Conservation (phyloP, 1,140 invertebrate genomes). For the Saxidomus purpurata region DNA sequence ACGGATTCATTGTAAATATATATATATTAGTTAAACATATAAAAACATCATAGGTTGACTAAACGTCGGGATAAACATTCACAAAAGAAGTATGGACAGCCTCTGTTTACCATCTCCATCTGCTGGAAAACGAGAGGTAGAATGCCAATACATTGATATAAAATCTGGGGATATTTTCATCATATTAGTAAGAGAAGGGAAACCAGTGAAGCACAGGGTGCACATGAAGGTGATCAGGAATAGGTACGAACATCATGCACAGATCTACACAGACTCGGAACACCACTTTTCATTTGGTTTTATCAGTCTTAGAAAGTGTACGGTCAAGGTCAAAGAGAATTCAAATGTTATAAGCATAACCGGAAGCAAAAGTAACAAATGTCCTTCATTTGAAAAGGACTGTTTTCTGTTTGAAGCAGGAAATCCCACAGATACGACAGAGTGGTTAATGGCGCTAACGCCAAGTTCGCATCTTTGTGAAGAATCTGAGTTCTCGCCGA, state of each 20-base stretch:
- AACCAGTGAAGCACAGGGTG: not conserved
- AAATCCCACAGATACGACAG: not conserved
- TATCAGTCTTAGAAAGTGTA: not conserved
- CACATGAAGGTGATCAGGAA: conserved; percentile 30
- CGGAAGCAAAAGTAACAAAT: not conserved
- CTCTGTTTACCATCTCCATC: not conserved
- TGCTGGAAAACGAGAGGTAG: not conserved
- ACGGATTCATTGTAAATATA: too few species aligned
- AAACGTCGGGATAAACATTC: too few species aligned
- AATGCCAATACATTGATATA: not conserved
- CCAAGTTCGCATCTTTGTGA: not conserved
- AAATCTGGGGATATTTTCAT: conserved; percentile 14
- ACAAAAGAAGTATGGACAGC: too few species aligned
- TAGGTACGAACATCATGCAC: not conserved
- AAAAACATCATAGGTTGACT: too few species aligned
- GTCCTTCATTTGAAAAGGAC: not conserved
- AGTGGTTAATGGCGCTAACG: not conserved
- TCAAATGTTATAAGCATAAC: not conserved
- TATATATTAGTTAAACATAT: too few species aligned
- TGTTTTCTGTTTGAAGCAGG: not conserved
- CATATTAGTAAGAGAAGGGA: not conserved
- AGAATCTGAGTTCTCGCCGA: not conserved
- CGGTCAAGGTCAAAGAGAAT: not conserved
- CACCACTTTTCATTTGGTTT: not conserved
- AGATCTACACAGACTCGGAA: not conserved